Evolutionary conservation across 2,797 vertebrate genomes (phyloP), one percentile per base, ranked within the genome.

Genomic region (Lerista edwardsae): DNA sequence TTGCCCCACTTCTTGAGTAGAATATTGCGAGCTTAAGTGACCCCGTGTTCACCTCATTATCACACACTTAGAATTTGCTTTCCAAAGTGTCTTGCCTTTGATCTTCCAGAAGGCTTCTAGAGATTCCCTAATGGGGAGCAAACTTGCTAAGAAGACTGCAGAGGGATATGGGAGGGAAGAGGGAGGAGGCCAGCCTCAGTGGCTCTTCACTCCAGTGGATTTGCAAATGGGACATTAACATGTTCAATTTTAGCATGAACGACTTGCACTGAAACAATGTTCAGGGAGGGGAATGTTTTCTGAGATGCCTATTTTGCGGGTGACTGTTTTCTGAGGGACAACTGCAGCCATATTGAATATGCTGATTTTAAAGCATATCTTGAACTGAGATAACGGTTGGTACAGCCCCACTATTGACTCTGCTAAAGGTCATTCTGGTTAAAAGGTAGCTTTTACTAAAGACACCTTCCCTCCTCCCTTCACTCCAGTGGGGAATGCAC

Each of bases 1-100:
- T 15, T 57, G 36, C 61, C 44, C 59, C 39, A 47, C 39, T 79
- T 84, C 47, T 64, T 34, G 29, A 27, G 67, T 34, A 10, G 44
- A 80, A 36, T 41, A 23, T 80, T 59, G 85, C 76, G 88, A 9
- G 61, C 41, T 83, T 0, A n/a, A 31, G 62, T 59, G 72, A 75
- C 71, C 69, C 4, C 36, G 3, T 76, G 86, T 77, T 85, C 51
- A 51, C 79, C 47, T 83, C 75, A 59, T 68, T 21, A 79, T 69
- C 51, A 75, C 27, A 76, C n/a, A 86, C 82, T 84, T 23, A 79
- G 21, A 61, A 67, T 8, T 25, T 2, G 23, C 83, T 69, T 19
- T 27, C 79, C 0, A 0, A 75, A 67, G 62, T 47, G 0, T 17
- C 12, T 82, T 84, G 17, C 27, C 75, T 89, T 84, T 85, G 86